Evolutionary conservation across 1,140 invertebrate species (phyloP), one percentile per base, ranked within the genome.

Genomic region (Drosophila mayri): DNA sequence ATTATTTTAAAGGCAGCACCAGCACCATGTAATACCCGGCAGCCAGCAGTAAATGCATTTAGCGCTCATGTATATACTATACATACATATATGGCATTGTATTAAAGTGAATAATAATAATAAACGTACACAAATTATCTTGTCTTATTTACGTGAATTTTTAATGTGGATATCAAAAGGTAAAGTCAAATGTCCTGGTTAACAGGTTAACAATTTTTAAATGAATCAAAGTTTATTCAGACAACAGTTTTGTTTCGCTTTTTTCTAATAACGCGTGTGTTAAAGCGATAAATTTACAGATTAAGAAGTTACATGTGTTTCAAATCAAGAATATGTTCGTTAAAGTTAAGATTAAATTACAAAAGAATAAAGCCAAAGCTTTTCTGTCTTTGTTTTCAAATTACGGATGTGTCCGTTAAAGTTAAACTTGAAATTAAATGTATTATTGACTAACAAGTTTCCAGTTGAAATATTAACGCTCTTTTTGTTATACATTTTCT

Each of bases 51-150:
- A 37, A 41, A 49, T 28, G 68, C 67, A 68, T 68, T 71, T 71
- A 68, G 32, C 52, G 44, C 37, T 57, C 52, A 49, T 72, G 68
- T 72, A 71, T 50, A 72, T 44, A 60, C 22, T 50, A 72, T 44
- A 60, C 22, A 22, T 22, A 22, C 40, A 44, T 46, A 47, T 71
- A 71, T 71, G 68, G 68, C 68, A 72, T 72, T 72, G 68, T 72
- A 72, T 72, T 71, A 59, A 72, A 60, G 35, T 72, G 52, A 72
- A 72, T 70, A 70, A 72, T 54, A 70, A 68, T 68, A 71, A 71
- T 43, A 43, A 43, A 58, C 22, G 8, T 59, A 58, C 41, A 71
- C 32, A 49, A 25, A 41, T 55, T 37, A 37, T 12, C 18, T n/a
- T 10, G 1, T n/a, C 16, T 37, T 11, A 40, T 28, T 35, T 25